Base-by-base conservation (phyloP, 1,140 invertebrate species). In the Mizuhopecten yessoensis region DNA sequence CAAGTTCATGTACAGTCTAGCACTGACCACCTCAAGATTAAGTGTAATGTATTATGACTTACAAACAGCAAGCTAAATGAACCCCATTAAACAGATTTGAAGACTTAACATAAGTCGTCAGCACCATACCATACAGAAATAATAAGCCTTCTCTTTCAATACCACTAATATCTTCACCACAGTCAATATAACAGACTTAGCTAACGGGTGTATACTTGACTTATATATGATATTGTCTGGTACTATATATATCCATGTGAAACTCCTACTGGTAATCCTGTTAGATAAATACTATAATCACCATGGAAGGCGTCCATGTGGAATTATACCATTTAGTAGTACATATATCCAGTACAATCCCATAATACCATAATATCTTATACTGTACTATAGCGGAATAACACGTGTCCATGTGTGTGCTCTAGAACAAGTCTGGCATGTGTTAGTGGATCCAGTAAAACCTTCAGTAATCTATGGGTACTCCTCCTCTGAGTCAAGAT, bases 201-300 rank as follows among this genome's bases (percentile, higher is more conserved):
- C 57, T 29, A 39, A 75, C 23, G 57, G n/a, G 57, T 75, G 11
- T 75, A 75, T 75, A 75, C 57, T 3, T 75, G 57, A 75, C 57
- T 75, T 75, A n/a, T 75, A 17, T 39, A 7, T 13, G 13, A 39
- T 7, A 13, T 75, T 75, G 57, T 75, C 57, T 75, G 1, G 1
- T 17, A 75, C 57, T 29, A 29, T 29, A n/a, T 9, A 75, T 29
- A 75, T 75, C 57, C n/a, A 75, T 75, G 57, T 5, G n/a, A 75
- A n/a, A 2, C n/a, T 13, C 57, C 57, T 29, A n/a, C 23, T 29
- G n/a, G 57, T 75, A 75, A 75, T n/a, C 57, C 57, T 75, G 29
- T 75, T 75, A 29, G n/a, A 75, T 45, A 75, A 75, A 17, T 75
- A 75, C 57, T 29, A 11, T 75, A 75, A 75, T 75, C 57, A 75